phyloP scores from a whole-genome alignment of 2,113 vertebrate genomes.

The Periophthalmodon schlosseri region DNA sequence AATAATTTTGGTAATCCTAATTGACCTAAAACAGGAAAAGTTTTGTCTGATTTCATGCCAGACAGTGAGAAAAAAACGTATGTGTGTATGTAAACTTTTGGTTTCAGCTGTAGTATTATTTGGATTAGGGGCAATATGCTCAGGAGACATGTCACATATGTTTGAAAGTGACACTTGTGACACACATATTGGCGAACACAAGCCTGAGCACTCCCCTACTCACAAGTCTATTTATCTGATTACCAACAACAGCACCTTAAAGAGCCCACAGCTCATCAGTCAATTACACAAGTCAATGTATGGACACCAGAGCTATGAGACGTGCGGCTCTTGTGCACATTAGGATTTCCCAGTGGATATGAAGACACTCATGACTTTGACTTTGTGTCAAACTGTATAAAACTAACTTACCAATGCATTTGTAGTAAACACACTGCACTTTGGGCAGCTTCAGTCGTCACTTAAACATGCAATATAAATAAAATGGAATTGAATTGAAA shows the following conservation, averaged over 20 bases:
- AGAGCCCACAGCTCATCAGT: constrained; percentile 7
- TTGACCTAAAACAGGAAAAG: too few species aligned
- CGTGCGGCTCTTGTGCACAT: neutral
- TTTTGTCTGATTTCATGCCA: too few species aligned
- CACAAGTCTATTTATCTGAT: constrained; percentile 4
- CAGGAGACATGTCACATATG: neutral
- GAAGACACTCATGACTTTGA: neutral
- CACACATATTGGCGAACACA: neutral
- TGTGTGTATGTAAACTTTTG: too few species aligned
- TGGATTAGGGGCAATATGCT: neutral
- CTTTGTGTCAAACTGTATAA: neutral
- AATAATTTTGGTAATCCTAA: too few species aligned
- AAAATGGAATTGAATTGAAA: too few species aligned
- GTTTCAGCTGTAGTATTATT: neutral
- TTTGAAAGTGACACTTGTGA: neutral
- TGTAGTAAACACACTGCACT: neutral
- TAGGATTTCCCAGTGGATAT: neutral
- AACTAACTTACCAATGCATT: neutral
- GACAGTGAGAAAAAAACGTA: too few species aligned
- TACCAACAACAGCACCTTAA: neutral
- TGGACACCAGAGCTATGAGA: neutral
- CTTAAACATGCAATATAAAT: too few species aligned
- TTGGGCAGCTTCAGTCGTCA: too few species aligned
- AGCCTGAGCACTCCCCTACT: neutral
- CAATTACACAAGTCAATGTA: constrained; percentile 8